Base-by-base conservation (phyloP, 1,140 invertebrate genomes). In the Lepidurus arcticus region DNA sequence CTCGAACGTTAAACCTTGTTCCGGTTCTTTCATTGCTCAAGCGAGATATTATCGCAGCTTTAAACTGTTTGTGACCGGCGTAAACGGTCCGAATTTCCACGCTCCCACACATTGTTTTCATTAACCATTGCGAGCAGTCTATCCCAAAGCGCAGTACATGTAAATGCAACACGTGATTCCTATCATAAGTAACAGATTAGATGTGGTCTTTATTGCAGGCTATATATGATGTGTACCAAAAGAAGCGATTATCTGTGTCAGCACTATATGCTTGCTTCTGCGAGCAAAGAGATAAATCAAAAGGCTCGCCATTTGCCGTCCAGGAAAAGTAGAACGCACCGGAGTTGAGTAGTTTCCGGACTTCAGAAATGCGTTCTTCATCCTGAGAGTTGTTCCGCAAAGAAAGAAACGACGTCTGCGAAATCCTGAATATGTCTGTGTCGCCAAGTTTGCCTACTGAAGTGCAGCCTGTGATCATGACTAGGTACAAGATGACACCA, bases 261-360 rank as follows among this genome's bases (percentile, higher is more conserved):
- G 85, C 87, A 3, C 92, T 93, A 83, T 92, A 92, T 74, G 89
- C 88, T 83, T 92, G 89, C 81, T 94, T 89, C 85, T 99, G 97
- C 65, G 94, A 93, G 86, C 95, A 97, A 42, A 98, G 85, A 11
- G 95, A 98, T 34, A 98, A 89, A 87, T 98, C 96, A 82, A 97
- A 85, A 74, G 87, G 85, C 65, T 88, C 85, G 53, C 87, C 85
- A 44, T 84, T 80, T 8, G 81, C 79, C 26, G 88, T 88, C 91
- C 95, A 96, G 1, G 95, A 94, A 85, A 98, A 98, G 84, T 98
- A 98, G 85, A 98, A 98, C 21, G 96, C 97, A 11, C 96, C 96
- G 34, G 96, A 98, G 85, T 96, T 98, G 4, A 99, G 86, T 44
- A 99, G 87, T 86, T 97, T 97, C 78, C 92, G 86, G 13, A 95